Evolutionary conservation across 2,888 invertebrate species (phyloP).

Genomic region (Lacanobia oleracea): DNA sequence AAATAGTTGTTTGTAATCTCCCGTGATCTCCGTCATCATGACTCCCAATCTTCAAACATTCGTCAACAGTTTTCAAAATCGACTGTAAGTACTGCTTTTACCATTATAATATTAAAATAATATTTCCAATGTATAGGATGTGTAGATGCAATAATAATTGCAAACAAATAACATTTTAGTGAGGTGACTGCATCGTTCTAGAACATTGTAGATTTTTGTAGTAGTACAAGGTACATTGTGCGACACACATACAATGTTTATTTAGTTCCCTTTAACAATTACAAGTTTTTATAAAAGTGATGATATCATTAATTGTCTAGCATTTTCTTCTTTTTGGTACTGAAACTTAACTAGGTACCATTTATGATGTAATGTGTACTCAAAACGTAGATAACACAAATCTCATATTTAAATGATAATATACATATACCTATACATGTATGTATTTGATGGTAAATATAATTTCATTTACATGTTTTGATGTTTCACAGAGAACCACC

Average conservation of each 20-base stretch:
- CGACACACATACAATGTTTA: slow-evolving; percentile 34
- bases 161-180: neutral
- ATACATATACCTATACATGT: neutral
- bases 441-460: neutral
- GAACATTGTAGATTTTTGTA: slow-evolving; percentile 69
- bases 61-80: slow-evolving; percentile 93
- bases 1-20: slow-evolving; percentile 21
- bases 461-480: slow-evolving; percentile 10
- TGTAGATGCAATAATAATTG: neutral
- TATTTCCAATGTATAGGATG: neutral
- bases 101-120: neutral
- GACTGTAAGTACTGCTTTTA: slow-evolving; percentile 91
- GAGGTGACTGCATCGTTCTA: slow-evolving; percentile 61
- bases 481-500: slow-evolving; percentile 94
- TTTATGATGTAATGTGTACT: slow-evolving; percentile 45
- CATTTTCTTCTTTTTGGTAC: neutral
- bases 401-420: neutral
- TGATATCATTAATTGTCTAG: neutral
- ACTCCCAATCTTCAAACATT: slow-evolving; percentile 91
- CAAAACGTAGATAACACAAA: slow-evolving; percentile 2
- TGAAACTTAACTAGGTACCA: neutral
- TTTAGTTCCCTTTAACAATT: neutral
- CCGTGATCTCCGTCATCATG: slow-evolving; percentile 82
- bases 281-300: slow-evolving; percentile 1
- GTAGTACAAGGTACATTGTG: slow-evolving; percentile 46